phyloP scores from a whole-genome alignment of 2,888 invertebrate species.

The Rhagonycha lutea region DNA sequence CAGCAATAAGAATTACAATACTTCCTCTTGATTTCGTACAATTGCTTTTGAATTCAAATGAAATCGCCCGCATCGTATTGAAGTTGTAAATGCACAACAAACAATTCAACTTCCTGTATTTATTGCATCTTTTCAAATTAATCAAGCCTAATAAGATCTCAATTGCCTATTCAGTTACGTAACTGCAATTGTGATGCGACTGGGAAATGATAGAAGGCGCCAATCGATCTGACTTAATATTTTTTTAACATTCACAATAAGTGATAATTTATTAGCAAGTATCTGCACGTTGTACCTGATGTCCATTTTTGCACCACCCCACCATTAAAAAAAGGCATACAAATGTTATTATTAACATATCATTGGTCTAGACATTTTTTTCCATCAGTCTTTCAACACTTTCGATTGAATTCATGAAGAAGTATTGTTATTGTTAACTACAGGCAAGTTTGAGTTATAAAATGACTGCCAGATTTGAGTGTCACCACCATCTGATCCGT shows the following conservation, averaged over 20 bases:
- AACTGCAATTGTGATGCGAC: slow-evolving; percentile 35
- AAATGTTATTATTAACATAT: not conserved
- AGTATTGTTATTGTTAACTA: slow-evolving; percentile 17
- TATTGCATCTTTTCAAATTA: slow-evolving; percentile 32
- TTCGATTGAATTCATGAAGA: slow-evolving; percentile 11
- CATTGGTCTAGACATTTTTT: slow-evolving; percentile 9
- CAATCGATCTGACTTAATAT: slow-evolving; percentile 4
- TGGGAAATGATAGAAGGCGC: slow-evolving; percentile 19
- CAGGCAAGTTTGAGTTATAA: slow-evolving; percentile 11
- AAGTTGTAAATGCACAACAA: slow-evolving; percentile 11
- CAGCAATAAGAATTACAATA: not conserved
- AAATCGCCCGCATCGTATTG: slow-evolving; percentile 18
- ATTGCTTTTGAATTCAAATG: slow-evolving; percentile 14
- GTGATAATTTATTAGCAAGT: not conserved
- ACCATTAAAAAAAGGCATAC: slow-evolving; percentile 1
- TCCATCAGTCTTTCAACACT: slow-evolving; percentile 22
- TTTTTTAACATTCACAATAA: not conserved
- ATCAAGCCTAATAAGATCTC: slow-evolving; percentile 40
- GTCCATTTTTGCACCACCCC: slow-evolving; percentile 18
- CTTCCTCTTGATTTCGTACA: not conserved
- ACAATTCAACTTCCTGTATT: slow-evolving; percentile 36
- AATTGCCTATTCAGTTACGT: slow-evolving; percentile 41
- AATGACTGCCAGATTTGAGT: slow-evolving; percentile 23
- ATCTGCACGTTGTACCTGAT: slow-evolving; percentile 22
- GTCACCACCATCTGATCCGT: slow-evolving; percentile 23